Evolutionary conservation across 1,140 invertebrate genomes (phyloP), one percentile per base, ranked within the genome.

Genomic region (Drosophila mojavensis): DNA sequence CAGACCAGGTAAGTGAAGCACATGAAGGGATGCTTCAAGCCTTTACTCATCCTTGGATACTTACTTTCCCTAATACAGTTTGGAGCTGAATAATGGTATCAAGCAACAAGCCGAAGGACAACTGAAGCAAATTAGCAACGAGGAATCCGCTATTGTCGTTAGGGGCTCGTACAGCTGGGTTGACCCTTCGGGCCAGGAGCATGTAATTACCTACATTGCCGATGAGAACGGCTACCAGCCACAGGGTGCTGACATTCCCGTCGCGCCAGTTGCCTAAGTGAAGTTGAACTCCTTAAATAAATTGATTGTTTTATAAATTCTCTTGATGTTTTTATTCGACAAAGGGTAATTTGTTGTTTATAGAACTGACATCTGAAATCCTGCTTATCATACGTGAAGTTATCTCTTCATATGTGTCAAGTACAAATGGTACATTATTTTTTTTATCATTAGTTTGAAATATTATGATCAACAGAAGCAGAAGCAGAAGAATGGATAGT

Each of bases 221-320:
- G 96, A 97, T 91, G 95, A 96, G 92, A 95, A 95, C 82, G 96
- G 96, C 58, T 97, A 95, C 93, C 94, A 94, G 78, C 95, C 95
- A 43, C 93, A 94, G 85, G 95, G 95, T 24, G 94, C 93, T 9
- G 94, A 96, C 91, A 82, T 96, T 48, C 95, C 95, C 28, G 9
- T 7, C 5, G 30, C 75, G 10, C 68, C 71, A 4, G 26, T 9
- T 9, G 68, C 33, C 20, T 81, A 72, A 75, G 20, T 5, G 9
- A 13, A n/a, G 10, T 26, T 45, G 20, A 36, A 15, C 51, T 9
- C 15, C 6, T 33, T 2, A 24, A 66, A 59, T 67, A 59, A 47
- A 73, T 47, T 58, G 24, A 58, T 60, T 64, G 70, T 67, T 77
- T 59, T 56, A 11, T 11, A 11, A 39, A 39, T 2, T 39, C 11